Evolutionary conservation across 2,797 vertebrate species (phyloP).

Genomic region (Babyrousa celebensis): DNA sequence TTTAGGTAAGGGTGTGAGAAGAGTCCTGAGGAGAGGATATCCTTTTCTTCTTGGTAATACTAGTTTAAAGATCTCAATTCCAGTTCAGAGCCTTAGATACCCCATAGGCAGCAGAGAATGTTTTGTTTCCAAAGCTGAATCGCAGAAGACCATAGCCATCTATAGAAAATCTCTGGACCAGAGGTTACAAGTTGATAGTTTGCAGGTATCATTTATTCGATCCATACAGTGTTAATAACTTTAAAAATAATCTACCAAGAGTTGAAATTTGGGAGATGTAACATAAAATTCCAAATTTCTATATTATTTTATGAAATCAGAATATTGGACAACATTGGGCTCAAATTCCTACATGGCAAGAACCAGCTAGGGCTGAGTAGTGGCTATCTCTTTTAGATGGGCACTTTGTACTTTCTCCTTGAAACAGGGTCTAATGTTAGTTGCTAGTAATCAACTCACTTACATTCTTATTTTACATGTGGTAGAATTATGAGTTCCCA

Average conservation of each 20-base stretch:
- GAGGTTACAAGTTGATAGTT: neutral
- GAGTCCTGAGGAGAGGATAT: neutral
- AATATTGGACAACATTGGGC: neutral
- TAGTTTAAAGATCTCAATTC: slow-evolving; percentile 45
- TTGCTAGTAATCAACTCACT: slow-evolving; percentile 16
- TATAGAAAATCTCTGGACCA: slow-evolving; percentile 4
- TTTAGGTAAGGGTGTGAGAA: neutral
- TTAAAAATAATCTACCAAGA: slow-evolving; percentile 43
- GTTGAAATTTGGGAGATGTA: neutral
- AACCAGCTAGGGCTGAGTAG: neutral
- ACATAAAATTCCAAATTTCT: slow-evolving; percentile 13
- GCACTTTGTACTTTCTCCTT: neutral
- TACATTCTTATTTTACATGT: neutral
- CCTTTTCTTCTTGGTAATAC: slow-evolving; percentile 5
- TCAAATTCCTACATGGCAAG: neutral
- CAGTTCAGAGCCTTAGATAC: neutral
- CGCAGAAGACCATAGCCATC: neutral
- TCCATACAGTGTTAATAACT: neutral
- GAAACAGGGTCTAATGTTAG: neutral
- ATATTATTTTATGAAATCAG: slow-evolving; percentile 47
- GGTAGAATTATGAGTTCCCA: neutral
- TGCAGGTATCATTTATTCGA: slow-evolving; percentile 36
- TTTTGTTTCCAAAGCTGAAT: slow-evolving; percentile 10
- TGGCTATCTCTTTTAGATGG: neutral
- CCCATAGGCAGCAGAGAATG: neutral